Evolutionary conservation across 1,140 invertebrate species (phyloP).

Genomic region (Lanistes nyassanus): DNA sequence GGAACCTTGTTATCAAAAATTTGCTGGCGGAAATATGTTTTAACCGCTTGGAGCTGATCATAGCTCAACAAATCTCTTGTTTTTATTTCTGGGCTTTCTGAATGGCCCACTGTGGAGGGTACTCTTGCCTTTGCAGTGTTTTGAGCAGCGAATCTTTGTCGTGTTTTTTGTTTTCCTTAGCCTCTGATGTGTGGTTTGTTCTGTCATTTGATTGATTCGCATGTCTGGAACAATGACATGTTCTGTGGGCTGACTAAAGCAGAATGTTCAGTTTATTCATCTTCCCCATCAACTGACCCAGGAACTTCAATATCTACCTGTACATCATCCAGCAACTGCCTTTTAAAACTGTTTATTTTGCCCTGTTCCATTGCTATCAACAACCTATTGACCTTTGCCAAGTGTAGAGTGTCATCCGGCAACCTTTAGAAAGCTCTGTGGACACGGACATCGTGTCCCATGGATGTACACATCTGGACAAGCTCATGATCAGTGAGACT

Average conservation of each 20-base stretch:
- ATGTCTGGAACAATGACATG: neutral
- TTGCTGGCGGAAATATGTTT: neutral
- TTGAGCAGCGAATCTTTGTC: neutral
- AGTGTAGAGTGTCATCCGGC: neutral
- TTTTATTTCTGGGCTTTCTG: neutral
- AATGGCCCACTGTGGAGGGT: neutral
- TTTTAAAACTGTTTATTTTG: neutral
- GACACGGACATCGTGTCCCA: no score
- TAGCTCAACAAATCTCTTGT: neutral
- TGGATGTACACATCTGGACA: neutral
- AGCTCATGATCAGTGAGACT: neutral
- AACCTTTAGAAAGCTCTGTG: neutral
- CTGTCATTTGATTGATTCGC: neutral
- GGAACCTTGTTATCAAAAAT: neutral
- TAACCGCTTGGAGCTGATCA: neutral
- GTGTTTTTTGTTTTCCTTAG: neutral
- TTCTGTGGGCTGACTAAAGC: neutral
- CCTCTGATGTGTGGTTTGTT: neutral
- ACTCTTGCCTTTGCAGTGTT: no score
- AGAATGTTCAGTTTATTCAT: neutral
- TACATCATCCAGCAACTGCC: no score
- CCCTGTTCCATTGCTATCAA: slow-evolving; percentile 2
- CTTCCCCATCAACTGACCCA: neutral
- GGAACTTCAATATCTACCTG: neutral
- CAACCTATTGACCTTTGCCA: neutral